A percentile compares a stretch with the other conserved stretches of the same genome.
These are phyloP conservation scores for Micromys minutus DNA, from an alignment of 2,113 vertebrate genomes.

Conservation along the genomic window DNA sequence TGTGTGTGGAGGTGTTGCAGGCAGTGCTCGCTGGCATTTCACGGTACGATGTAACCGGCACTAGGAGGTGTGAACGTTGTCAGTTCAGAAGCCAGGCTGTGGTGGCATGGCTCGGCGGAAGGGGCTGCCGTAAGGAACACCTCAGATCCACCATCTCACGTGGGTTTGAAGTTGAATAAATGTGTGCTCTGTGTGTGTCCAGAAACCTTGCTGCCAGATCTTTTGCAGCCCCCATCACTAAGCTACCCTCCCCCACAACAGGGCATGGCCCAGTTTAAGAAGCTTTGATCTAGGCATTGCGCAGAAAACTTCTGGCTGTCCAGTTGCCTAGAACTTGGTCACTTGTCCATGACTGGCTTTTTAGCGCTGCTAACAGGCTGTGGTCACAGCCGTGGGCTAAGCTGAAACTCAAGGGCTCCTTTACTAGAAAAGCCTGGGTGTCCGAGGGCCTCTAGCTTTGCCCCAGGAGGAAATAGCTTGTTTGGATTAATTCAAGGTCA, in stretches of 20 bases:
- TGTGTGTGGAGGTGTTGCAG: not conserved
- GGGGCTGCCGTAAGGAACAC: not conserved
- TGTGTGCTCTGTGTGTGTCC: not conserved
- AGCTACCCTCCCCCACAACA: too few relatives aligned
- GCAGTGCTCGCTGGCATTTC: not conserved
- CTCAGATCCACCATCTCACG: not conserved
- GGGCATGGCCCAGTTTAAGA: not conserved
- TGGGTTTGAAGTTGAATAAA: not conserved
- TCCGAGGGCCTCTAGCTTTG: not conserved
- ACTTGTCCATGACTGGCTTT: not conserved
- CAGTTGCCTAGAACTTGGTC: not conserved
- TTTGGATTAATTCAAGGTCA: slow-evolving; percentile 54
- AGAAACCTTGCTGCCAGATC: not conserved
- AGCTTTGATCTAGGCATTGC: not conserved
- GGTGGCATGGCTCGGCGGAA: not conserved
- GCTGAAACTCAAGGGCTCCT: not conserved
- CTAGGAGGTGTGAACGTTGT: not conserved
- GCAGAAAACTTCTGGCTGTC: not conserved
- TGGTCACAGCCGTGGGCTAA: not conserved
- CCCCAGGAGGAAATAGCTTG: not conserved
- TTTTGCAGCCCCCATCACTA: too few relatives aligned
- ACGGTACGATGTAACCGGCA: too few relatives aligned
- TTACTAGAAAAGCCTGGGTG: not conserved
- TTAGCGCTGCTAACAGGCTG: not conserved
- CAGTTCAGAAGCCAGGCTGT: not conserved